Conservation (phyloP, 2,888 invertebrate species). For the Dexiosoma caninum region DNA sequence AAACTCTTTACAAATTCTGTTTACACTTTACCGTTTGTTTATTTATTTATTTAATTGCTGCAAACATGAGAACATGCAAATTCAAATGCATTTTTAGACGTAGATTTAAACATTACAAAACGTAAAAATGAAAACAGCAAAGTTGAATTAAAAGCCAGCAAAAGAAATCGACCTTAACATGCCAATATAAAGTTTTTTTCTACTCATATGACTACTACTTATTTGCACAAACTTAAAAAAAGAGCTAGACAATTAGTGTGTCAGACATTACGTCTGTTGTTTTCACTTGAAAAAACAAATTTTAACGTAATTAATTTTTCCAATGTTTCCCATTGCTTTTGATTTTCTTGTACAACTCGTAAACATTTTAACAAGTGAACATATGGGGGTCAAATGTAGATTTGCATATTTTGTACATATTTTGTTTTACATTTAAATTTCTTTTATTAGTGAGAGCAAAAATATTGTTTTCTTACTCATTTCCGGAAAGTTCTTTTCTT, state of each 20-base stretch:
- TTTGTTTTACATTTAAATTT: too few species aligned
- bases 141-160: slow-evolving; percentile 1
- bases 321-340: slow-evolving; percentile 30
- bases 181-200: slow-evolving; percentile 32
- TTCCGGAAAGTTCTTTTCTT: too few species aligned
- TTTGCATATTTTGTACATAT: too few species aligned
- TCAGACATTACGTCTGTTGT: slow-evolving; percentile 48
- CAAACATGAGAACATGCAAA: slow-evolving; percentile 39
- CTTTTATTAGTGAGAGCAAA: too few species aligned
- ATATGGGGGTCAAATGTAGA: too few species aligned
- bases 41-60: neutral
- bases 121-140: neutral
- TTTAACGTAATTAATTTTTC: slow-evolving; percentile 27
- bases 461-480: too few species aligned
- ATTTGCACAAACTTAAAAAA: neutral
- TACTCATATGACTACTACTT: neutral
- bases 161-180: slow-evolving; percentile 37
- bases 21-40: too few species aligned
- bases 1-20: slow-evolving; percentile 11
- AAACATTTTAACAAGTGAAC: too few species aligned
- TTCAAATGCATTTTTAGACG: slow-evolving; percentile 25
- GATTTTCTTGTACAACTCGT: too few species aligned
- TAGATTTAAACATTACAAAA: neutral
- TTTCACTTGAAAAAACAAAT: slow-evolving; percentile 13
- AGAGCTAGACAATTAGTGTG: slow-evolving; percentile 2